phyloP scores from a whole-genome alignment of 2,888 invertebrate species.

The Noctua fimbriata region DNA sequence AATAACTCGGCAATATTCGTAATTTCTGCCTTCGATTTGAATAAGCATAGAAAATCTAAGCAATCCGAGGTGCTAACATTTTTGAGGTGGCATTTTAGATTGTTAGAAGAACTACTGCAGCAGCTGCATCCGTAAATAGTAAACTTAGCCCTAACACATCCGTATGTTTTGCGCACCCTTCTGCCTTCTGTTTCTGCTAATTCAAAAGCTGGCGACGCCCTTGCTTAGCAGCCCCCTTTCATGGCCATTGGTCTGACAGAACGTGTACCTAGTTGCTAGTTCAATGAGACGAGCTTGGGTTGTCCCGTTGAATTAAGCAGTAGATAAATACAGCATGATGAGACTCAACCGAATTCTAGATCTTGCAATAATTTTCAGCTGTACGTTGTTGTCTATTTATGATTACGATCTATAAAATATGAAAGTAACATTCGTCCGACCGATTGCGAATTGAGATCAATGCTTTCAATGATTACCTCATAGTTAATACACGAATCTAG shows the following conservation, averaged over 20 bases:
- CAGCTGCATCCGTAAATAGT: background rate
- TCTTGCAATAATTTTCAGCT: slow-evolving; percentile 8
- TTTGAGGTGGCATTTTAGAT: background rate
- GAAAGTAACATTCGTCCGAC: slow-evolving; percentile 53
- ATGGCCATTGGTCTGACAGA: too few relatives aligned
- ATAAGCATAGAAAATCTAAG: too few relatives aligned
- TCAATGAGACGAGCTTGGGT: background rate
- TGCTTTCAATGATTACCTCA: slow-evolving; percentile 55
- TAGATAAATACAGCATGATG: background rate
- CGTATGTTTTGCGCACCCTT: background rate
- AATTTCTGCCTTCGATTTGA: too few relatives aligned
- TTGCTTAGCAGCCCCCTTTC: background rate
- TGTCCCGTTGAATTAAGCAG: background rate
- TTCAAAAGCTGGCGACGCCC: background rate
- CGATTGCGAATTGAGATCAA: slow-evolving; percentile 52
- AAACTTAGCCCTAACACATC: too few relatives aligned
- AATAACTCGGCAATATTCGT: too few relatives aligned
- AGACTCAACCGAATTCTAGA: background rate
- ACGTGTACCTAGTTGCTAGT: too few relatives aligned
- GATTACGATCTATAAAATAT: slow-evolving; percentile 54
- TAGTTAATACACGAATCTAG: slow-evolving; percentile 39
- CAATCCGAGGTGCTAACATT: too few relatives aligned
- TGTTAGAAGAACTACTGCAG: background rate
- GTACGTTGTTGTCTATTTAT: slow-evolving; percentile 20
- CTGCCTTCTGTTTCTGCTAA: background rate